Evolutionary conservation across 2,113 vertebrate genomes (phyloP), one percentile per base, ranked within the genome.

Genomic region (Callospermophilus lateralis): DNA sequence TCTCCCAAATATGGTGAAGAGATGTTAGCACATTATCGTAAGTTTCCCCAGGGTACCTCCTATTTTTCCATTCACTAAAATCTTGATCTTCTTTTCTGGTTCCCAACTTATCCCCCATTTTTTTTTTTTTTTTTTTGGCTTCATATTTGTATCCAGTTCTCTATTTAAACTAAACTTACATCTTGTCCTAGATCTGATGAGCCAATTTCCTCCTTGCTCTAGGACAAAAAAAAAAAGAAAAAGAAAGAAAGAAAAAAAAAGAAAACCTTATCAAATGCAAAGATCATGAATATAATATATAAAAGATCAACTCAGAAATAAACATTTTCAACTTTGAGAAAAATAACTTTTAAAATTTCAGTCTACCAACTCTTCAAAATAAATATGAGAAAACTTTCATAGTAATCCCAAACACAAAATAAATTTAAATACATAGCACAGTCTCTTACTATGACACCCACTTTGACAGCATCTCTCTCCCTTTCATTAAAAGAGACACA

Each of bases 241-340:
- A 81, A 45, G 4, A 19, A 53, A 15, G 13, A 53, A 15, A 53
- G 1, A 53, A 53, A 53, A 1, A 17, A 53, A 53, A 53, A 58
- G 3, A 58, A 26, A 24, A 6, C 8, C 20, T 76, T 80, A 74
- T 77, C 76, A 92, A 95, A 85, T 85, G 12, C 11, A 67, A n/a
- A 77, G 22, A 77, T 84, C 17, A 67, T 61, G 83, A 37, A 26
- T 45, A 42, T 81, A 2, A 55, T 17, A 1, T 37, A 84, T 92
- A 89, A 78, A 87, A 93, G 11, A 92, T 81, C 16, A 96, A 58
- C 89, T 67, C 26, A 85, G 67, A 96, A 90, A 45, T 30, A 80
- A 96, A 63, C 7, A 90, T 85, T 78, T 87, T 55, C 79, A 77
- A 58, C 6, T 53, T 24, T 63, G 28, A 79, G 32, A 76, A 80